These are phyloP conservation scores for Tricholauxania praeusta DNA, from an alignment of 2,888 invertebrate genomes.

Conservation along the genomic window DNA sequence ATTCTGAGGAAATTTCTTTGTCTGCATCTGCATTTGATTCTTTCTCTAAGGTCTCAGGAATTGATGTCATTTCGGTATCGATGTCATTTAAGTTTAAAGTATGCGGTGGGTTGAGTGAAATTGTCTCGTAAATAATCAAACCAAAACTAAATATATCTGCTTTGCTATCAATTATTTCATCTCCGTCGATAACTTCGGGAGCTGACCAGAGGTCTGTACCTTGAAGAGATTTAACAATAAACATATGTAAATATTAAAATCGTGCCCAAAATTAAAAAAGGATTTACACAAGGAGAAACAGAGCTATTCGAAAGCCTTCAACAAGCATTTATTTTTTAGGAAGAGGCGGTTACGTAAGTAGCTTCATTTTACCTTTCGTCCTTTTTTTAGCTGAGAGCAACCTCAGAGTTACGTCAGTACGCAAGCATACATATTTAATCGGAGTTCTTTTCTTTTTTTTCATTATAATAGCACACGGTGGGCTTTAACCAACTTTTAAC, in stretches of 20 bases:
- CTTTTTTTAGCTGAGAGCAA: too few species aligned
- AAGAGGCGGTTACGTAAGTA: too few species aligned
- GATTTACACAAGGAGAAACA: too few species aligned
- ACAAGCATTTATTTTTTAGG: too few species aligned
- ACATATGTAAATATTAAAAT: not conserved
- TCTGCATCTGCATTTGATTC: not conserved
- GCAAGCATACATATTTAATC: too few species aligned
- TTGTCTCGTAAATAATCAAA: conserved; percentile 84
- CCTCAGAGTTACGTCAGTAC: too few species aligned
- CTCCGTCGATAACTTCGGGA: conserved; percentile 78
- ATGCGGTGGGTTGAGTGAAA: conserved; percentile 80
- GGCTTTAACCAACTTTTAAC: too few species aligned
- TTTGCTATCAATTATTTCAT: conserved; percentile 74
- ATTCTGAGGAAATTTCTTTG: conserved; percentile 14
- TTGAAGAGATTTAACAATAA: conserved; percentile 48
- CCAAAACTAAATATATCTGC: conserved; percentile 87
- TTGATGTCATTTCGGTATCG: conserved; percentile 52
- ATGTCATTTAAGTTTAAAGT: conserved; percentile 59
- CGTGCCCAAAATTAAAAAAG: too few species aligned
- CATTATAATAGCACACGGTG: too few species aligned
- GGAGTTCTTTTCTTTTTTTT: too few species aligned
- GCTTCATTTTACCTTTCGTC: too few species aligned
- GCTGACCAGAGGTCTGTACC: conserved; percentile 86
- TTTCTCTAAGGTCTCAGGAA: not conserved
- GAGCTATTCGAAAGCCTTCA: too few species aligned